These are phyloP conservation scores for Gnathonemus longibarbis DNA, from an alignment of 2,113 vertebrate genomes.

Conservation along the genomic window DNA sequence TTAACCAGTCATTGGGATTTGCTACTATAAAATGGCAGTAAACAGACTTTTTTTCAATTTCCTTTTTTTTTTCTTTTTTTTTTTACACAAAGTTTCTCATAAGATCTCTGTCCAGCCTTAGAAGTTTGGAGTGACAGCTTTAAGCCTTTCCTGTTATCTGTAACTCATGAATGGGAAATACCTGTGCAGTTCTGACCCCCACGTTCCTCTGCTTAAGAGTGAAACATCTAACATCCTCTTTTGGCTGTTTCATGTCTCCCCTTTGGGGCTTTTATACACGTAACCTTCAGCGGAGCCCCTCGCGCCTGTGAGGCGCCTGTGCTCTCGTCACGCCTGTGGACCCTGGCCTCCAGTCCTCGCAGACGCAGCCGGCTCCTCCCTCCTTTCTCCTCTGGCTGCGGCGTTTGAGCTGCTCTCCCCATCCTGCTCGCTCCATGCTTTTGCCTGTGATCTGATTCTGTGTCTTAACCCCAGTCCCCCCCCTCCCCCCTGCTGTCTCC, in stretches of 20 bases:
- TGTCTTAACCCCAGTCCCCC: slow-evolving; percentile 27
- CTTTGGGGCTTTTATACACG: not conserved
- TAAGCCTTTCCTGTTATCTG: not conserved
- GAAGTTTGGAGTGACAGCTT: not conserved
- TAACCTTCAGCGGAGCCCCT: not conserved
- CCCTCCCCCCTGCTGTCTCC: slow-evolving; percentile 44
- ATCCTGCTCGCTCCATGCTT: not conserved
- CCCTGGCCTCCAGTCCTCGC: not conserved
- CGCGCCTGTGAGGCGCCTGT: not conserved
- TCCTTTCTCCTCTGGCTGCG: not conserved
- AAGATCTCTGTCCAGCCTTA: not conserved
- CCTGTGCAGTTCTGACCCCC: not conserved
- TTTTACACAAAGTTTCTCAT: not conserved
- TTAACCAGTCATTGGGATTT: not conserved
- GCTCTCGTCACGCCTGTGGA: not conserved
- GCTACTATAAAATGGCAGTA: not conserved
- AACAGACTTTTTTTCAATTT: not conserved
- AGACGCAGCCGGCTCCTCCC: not conserved
- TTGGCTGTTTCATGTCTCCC: not conserved
- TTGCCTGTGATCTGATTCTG: not conserved
- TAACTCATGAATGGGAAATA: not conserved
- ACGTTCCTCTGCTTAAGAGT: not conserved
- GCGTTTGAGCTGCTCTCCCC: not conserved
- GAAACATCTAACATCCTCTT: not conserved
- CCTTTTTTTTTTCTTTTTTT: not conserved